Percentiles rank a stretch among this genome's conserved stretches.
Evolutionary conservation across 2,797 vertebrate species (phyloP).

Genomic region (Eidolon dupreanum): DNA sequence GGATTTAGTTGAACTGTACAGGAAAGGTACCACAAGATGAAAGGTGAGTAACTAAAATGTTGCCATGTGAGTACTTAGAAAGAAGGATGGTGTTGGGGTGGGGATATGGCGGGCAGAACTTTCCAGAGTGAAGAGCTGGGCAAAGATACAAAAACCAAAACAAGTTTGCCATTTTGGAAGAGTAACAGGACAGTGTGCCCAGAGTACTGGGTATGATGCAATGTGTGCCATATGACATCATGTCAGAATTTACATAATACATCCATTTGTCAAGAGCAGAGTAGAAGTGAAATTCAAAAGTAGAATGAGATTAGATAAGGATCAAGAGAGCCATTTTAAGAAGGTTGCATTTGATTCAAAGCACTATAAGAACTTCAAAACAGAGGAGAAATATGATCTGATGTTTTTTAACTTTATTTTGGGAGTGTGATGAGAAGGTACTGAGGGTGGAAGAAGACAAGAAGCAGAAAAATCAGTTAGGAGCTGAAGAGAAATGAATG

Average conservation of each 20-base stretch:
- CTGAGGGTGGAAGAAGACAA: not conserved
- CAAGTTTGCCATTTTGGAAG: not conserved
- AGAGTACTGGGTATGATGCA: too few relatives aligned
- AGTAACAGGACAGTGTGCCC: not conserved
- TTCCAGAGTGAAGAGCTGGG: not conserved
- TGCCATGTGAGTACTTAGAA: not conserved
- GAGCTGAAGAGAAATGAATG: not conserved
- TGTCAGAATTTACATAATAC: not conserved
- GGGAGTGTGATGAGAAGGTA: not conserved
- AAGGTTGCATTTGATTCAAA: not conserved
- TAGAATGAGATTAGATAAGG: not conserved
- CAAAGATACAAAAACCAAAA: not conserved
- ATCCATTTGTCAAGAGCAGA: not conserved
- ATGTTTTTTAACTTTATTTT: not conserved
- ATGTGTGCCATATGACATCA: fast-evolving
- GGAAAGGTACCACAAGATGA: not conserved
- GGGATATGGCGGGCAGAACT: not conserved
- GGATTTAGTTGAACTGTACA: not conserved
- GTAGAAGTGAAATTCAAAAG: not conserved
- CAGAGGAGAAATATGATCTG: not conserved
- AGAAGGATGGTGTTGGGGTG: not conserved
- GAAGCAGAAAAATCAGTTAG: not conserved
- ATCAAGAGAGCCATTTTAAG: not conserved
- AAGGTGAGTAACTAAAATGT: not conserved
- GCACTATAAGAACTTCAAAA: not conserved